Base-by-base conservation (phyloP, 1,140 invertebrate genomes). In the Hylaeus volcanicus region DNA sequence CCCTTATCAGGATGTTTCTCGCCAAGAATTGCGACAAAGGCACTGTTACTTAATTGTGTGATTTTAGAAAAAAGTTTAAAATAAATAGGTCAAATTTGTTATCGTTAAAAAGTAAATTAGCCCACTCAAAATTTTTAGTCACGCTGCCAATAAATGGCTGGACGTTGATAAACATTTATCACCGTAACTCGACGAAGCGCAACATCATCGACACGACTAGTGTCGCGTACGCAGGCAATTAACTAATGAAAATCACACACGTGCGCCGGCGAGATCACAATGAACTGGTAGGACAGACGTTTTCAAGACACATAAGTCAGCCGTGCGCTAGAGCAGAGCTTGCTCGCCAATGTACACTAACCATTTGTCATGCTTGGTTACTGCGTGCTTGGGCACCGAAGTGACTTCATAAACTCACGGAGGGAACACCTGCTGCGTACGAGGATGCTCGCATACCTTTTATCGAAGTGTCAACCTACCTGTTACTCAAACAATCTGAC, bases 351-450 rank as follows among this genome's bases (percentile, higher is more conserved):
- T 81, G 73, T 81, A 84, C 78, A 74, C 77, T 71, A 84, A 81
- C 73, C 85, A 84, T 86, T 87, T 86, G 85, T 87, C 85, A 86
- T 81, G 85, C 61, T 86, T 84, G 78, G 81, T 86, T 86, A 81
- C 76, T 76, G 61, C 84, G 55, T 72, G 51, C 83, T 48, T 63
- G 53, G 37, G 53, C 73, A 80, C 69, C 85, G 61, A 83, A 73
- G 84, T 77, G 70, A 87, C 83, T 85, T 83, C 80, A 86, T 88
- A 87, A 88, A 88, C 80, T 71, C 72, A 70, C 53, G 71, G 48
- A 26, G 72, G 53, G 82, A 83, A 87, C 86, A 87, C 86, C 85
- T 87, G 83, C 83, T 48, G 79, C 74, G 86, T 76, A 55, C 61
- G 71, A 81, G 72, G 79, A 87, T 81, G 65, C 80, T 84, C 81